Conservation (phyloP, 92 coral and sea anemone genomes). For the Siderastrea radians region DNA sequence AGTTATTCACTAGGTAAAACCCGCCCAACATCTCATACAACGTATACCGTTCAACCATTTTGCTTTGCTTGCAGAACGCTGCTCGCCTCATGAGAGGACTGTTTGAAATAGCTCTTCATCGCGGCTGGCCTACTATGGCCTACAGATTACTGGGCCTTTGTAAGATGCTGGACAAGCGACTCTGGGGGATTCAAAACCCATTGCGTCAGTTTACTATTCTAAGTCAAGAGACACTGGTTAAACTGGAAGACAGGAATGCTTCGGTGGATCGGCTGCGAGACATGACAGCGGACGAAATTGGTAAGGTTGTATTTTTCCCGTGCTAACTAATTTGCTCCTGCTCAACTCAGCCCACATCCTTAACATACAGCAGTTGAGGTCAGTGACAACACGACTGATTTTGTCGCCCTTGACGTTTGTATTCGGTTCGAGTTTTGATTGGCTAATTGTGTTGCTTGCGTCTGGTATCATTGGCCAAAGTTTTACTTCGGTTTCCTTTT, state of each 20-base stretch:
- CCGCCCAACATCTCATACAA: no score
- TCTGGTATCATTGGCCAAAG: no score
- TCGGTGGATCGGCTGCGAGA: conserved; percentile 80
- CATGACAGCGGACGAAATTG: conserved; percentile 92
- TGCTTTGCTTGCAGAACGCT: conserved; percentile 69
- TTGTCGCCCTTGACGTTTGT: no score
- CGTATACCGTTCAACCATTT: background rate
- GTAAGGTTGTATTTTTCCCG: conserved; percentile 21
- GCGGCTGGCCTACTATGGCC: conserved; percentile 91
- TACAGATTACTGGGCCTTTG: conserved; percentile 82
- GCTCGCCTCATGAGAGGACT: conserved; percentile 96
- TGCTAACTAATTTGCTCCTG: background rate
- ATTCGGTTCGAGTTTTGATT: no score
- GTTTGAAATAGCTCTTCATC: conserved; percentile 89
- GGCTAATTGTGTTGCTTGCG: no score
- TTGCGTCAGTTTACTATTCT: conserved; percentile 93
- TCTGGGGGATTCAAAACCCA: conserved; percentile 88
- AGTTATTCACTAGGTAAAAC: no score
- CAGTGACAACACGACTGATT: no score
- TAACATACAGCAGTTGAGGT: no score
- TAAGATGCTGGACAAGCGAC: conserved; percentile 92
- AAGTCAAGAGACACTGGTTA: conserved; percentile 78
- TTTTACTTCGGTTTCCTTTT: no score
- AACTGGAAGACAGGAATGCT: conserved; percentile 82
- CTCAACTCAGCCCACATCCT: background rate